Evolutionary conservation across 2,113 vertebrate species (phyloP), one percentile per base, ranked within the genome.

Genomic region (Microcebus lehilahytsara): DNA sequence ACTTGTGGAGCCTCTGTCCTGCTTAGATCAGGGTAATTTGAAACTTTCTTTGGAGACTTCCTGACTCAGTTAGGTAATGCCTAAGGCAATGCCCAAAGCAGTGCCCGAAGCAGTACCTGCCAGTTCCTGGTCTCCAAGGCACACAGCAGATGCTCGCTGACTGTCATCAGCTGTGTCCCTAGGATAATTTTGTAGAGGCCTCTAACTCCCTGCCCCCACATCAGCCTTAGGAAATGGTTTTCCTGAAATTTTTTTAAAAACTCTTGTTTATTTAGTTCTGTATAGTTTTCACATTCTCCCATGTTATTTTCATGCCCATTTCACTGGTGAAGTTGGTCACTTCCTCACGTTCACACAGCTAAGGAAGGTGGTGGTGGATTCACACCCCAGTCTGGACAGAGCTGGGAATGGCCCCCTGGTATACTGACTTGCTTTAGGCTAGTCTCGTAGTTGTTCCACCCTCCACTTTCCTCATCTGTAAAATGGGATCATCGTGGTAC

Each of bases 401-500:
- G 9, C 71, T 0, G 32, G 27, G 51, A 37, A 22, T 19, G 34
- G 1, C 74, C 67, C 32, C 9, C 0, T 9, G 20, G 19, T 10
- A 16, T 60, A 14, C 53, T 16, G 1, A 27, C 56, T 22, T 62
- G 51, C 66, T 85, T 23, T 9, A 0, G 34, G 34, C 40, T 34
- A 14, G 60, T 53, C n/a, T 67, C 1, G 0, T 1, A 22, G 74
- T 56, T 67, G 56, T 62, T 49, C 30, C 27, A 2, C 56, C 46
- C 23, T 30, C 80, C 6, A 1, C 22, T 78, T 46, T 56, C 62
- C 77, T 86, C 79, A 3, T 75, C 88, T 75, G 30, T 66, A 51
- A 84, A 79, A n/a, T 60, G 85, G 85, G 49, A 3, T 79, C 4
- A 0, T 62, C 2, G 0, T 30, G 19, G 75, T 20, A 8, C 40